A percentile compares a stretch with the other conserved stretches of the same genome.
phyloP scores from a whole-genome alignment of 1,140 invertebrate species.

The Neodiprion pinetum region DNA sequence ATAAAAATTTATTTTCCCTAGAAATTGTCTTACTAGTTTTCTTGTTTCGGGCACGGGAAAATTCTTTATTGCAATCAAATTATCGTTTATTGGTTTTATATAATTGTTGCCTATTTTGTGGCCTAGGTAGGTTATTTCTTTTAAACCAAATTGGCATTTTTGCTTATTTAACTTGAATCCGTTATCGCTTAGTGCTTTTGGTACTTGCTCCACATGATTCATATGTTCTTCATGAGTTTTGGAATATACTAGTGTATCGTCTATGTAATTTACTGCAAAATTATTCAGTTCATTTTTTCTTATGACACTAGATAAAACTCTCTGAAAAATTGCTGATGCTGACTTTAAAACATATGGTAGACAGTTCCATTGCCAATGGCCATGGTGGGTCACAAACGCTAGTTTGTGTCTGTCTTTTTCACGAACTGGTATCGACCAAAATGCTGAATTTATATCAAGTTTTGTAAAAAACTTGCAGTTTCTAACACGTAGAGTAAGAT shows the following conservation, averaged over 20 bases:
- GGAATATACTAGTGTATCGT: slow-evolving; percentile 48
- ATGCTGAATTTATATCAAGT: slow-evolving; percentile 32
- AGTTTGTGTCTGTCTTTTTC: slow-evolving; percentile 46
- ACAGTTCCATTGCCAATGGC: slow-evolving; percentile 14
- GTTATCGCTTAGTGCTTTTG: slow-evolving; percentile 6
- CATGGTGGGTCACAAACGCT: slow-evolving; percentile 46
- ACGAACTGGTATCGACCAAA: slow-evolving; percentile 35
- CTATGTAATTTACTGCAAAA: slow-evolving; percentile 40
- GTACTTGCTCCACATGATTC: slow-evolving; percentile 11
- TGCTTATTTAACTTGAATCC: background rate
- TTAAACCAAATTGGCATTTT: background rate
- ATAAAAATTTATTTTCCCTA: slow-evolving; percentile 35
- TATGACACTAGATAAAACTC: slow-evolving; percentile 35
- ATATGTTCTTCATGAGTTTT: slow-evolving; percentile 44
- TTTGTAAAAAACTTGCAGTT: too few species aligned
- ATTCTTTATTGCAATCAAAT: background rate
- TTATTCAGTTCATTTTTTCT: slow-evolving; percentile 41
- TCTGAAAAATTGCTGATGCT: slow-evolving; percentile 38
- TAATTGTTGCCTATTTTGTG: too few species aligned
- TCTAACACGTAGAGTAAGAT: too few species aligned
- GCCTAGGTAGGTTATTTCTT: too few species aligned
- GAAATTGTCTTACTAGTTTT: slow-evolving; percentile 27
- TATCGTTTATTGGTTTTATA: background rate
- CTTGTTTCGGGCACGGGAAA: background rate
- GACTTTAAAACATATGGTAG: slow-evolving; percentile 38